A percentile compares a stretch with the other conserved stretches of the same genome.
These are phyloP conservation scores for Oncopeltus fasciatus DNA, from an alignment of 1,140 invertebrate genomes.

Conservation along the genomic window DNA sequence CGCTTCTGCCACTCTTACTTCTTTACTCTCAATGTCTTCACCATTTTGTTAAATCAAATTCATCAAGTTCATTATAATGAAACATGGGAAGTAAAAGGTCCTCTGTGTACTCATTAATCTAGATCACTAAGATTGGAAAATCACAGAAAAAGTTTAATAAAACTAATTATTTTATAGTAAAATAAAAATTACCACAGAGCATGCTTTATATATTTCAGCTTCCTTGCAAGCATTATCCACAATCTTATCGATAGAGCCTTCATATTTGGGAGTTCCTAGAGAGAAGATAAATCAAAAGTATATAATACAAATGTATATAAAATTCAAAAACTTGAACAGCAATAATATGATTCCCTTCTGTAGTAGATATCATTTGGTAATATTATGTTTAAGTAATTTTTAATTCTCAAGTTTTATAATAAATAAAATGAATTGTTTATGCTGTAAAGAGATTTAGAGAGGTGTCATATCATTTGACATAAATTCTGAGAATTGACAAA, in stretches of 20 bases:
- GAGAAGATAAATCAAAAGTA: no score
- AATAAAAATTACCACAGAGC: conserved; percentile 43
- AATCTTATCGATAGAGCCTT: conserved; percentile 34
- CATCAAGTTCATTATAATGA: neutral
- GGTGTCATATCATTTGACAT: no score
- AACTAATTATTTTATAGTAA: conserved; percentile 11
- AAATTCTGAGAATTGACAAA: no score
- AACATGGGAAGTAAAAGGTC: neutral
- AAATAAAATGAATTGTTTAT: no score
- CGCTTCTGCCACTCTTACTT: neutral
- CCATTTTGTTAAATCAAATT: neutral
- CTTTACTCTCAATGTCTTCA: neutral
- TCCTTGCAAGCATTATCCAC: conserved; percentile 41
- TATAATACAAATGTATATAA: no score
- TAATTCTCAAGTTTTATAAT: no score
- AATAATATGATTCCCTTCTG: no score
- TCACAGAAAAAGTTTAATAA: neutral
- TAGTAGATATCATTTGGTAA: no score
- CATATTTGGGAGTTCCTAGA: conserved; percentile 40
- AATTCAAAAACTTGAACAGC: no score
- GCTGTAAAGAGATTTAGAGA: no score
- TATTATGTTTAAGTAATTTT: no score
- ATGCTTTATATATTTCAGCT: conserved; percentile 40
- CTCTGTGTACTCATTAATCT: neutral
- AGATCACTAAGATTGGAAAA: neutral